Evolutionary conservation across 1,140 invertebrate genomes (phyloP), one percentile per base, ranked within the genome.

Genomic region (Aphelinus atriplicis): DNA sequence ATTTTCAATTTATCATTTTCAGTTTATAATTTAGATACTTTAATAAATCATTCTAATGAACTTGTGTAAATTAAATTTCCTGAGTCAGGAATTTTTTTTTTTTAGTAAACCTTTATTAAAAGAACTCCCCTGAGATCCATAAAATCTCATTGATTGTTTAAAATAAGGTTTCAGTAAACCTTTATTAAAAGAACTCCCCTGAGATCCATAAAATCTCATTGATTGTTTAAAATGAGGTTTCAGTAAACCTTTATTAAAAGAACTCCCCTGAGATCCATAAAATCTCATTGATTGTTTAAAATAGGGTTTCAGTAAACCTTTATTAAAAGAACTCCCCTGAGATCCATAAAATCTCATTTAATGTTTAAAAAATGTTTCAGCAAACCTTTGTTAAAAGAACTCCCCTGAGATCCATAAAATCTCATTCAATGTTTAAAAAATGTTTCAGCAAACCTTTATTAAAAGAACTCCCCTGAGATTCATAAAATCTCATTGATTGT

Each of bases 161-260:
- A 1, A 6, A 46, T 61, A 9, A 0, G 5, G 3, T 1, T 42
- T 61, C 5, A 64, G 46, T 66, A 66, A 55, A 43, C 6, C 0
- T 53, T 43, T 66, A 55, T 55, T 66, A 66, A 55, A 51, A 66
- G 26, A 66, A 48, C 64, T 66, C 42, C 64, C 51, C 64, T 66
- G 51, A 66, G 64, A 66, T 66, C 55, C 0, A 7, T 66, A 9
- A n/a, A 56, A 4, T 56, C 45, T 66, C 3, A n/a, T 48, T 64
- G 26, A 2, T 61, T 4, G 46, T 61, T 7, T 1, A 43, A 3
- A 6, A 46, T 61, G 3, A 7, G 10, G 3, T 1, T 60, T 45
- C 7, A 61, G 26, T 64, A 64, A 48, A n/a, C 9, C 0, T 64
- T 10, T 64, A 48, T 55, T 66, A 66, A 43, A 46, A 55, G 9